A percentile compares a stretch with the other conserved stretches of the same genome.
These are phyloP conservation scores for Yponomeuta sedellus DNA, from an alignment of 2,888 invertebrate genomes.

Conservation along the genomic window DNA sequence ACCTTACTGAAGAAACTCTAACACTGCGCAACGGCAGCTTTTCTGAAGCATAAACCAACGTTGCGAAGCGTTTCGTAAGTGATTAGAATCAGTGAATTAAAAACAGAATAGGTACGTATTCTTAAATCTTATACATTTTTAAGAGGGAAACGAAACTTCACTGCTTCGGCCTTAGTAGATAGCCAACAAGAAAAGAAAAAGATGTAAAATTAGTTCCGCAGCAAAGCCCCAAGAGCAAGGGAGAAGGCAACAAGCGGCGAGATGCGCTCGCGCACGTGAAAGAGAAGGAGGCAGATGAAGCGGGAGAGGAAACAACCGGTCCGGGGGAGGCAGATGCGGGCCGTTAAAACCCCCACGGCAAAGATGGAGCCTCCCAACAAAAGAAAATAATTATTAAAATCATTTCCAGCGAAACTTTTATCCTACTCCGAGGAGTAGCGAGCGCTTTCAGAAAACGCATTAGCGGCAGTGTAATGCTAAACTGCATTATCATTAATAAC, in stretches of 20 bases:
- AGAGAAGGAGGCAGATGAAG: slow-evolving; percentile 40
- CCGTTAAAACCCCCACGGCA: slow-evolving; percentile 60
- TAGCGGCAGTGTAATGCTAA: slow-evolving; percentile 10
- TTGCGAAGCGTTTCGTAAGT: slow-evolving; percentile 29
- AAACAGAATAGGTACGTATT: slow-evolving; percentile 25
- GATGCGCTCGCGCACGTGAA: slow-evolving; percentile 29
- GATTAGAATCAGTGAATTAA: slow-evolving; percentile 31
- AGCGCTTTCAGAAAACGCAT: slow-evolving; percentile 17
- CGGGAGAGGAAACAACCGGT: slow-evolving; percentile 62
- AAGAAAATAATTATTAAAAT: slow-evolving; percentile 62
- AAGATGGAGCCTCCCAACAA: slow-evolving; percentile 59
- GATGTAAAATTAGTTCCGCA: slow-evolving; percentile 66
- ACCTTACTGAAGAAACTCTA: neutral
- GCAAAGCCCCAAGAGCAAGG: slow-evolving; percentile 29
- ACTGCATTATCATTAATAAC: slow-evolving; percentile 15
- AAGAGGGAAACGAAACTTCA: slow-evolving; percentile 40
- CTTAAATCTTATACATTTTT: slow-evolving; percentile 32
- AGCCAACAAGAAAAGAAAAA: slow-evolving; percentile 45
- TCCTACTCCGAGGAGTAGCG: slow-evolving; percentile 27
- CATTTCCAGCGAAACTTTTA: slow-evolving; percentile 37
- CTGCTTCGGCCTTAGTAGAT: slow-evolving; percentile 30
- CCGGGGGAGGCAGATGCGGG: slow-evolving; percentile 68
- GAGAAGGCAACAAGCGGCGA: slow-evolving; percentile 36
- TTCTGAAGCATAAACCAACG: neutral
- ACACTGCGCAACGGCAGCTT: neutral